phyloP scores from a whole-genome alignment of 2,113 vertebrate genomes.

The Hypomesus transpacificus region DNA sequence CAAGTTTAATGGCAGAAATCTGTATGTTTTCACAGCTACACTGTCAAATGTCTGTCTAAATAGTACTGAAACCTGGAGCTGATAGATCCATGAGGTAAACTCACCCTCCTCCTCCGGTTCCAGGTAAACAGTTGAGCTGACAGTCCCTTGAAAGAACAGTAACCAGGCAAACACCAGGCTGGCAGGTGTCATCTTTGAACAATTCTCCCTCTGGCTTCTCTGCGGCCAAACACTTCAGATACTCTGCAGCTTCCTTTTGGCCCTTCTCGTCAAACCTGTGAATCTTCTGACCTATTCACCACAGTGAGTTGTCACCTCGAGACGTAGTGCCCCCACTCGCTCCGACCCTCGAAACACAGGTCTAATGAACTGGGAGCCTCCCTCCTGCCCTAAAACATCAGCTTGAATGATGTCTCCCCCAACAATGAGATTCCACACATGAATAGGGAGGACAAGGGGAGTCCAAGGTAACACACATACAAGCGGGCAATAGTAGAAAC shows the following conservation, averaged over 20 bases:
- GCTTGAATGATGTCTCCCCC: constrained; percentile 65
- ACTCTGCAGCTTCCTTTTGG: constrained; percentile 31
- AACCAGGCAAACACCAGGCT: constrained; percentile 51
- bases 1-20: no score
- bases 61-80: background rate
- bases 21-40: no score
- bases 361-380: constrained; percentile 63
- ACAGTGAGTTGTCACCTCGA: constrained; percentile 52
- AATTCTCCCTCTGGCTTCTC: constrained; percentile 31
- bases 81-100: constrained; percentile 12
- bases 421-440: constrained; percentile 73
- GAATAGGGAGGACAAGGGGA: constrained; percentile 60
- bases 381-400: constrained; percentile 54
- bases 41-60: background rate
- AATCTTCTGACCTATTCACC: constrained; percentile 46
- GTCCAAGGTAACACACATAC: constrained; percentile 61
- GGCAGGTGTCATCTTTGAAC: constrained; percentile 59
- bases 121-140: constrained; percentile 45
- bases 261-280: constrained; percentile 40
- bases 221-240: constrained; percentile 2
- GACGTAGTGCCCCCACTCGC: constrained; percentile 41
- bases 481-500: constrained; percentile 50
- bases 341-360: constrained; percentile 49
- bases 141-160: constrained; percentile 51
- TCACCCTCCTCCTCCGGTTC: constrained; percentile 57